Evolutionary conservation across 2,113 vertebrate genomes (phyloP).

Genomic region (Eublepharis macularius): DNA sequence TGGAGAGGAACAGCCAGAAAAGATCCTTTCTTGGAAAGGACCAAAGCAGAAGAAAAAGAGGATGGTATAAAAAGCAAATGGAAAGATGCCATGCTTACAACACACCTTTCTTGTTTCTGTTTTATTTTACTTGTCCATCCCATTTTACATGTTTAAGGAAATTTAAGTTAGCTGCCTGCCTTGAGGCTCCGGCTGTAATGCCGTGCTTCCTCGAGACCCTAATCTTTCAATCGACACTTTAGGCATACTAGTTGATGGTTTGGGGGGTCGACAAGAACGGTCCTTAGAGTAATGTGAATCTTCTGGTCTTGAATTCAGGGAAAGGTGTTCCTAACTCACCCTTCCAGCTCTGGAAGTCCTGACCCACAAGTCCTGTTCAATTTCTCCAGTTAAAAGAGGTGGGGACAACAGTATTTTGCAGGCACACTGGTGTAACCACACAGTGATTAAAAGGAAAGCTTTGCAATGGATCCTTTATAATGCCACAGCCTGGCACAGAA

Average conservation of each 20-base stretch:
- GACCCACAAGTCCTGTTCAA: not conserved
- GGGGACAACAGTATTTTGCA: not conserved
- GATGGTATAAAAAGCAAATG: not conserved
- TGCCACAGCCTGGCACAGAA: too few relatives aligned
- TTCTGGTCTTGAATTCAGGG: not conserved
- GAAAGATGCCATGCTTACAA: not conserved
- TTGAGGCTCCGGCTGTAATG: slow-evolving; percentile 11
- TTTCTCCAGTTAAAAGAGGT: not conserved
- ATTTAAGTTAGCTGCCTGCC: slow-evolving; percentile 16
- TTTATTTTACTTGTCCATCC: not conserved
- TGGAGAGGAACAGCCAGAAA: not conserved
- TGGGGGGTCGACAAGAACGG: not conserved
- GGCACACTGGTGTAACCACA: not conserved
- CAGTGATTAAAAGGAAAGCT: not conserved
- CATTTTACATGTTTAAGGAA: not conserved
- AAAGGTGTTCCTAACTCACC: not conserved
- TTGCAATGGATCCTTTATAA: too few relatives aligned
- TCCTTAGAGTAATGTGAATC: not conserved
- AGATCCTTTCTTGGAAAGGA: not conserved
- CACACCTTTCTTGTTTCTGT: not conserved
- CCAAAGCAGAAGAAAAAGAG: slow-evolving; percentile 9
- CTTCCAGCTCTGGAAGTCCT: slow-evolving; percentile 3
- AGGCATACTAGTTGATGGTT: slow-evolving; percentile 13
- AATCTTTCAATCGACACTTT: not conserved
- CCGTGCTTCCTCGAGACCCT: slow-evolving; percentile 28